Base-by-base conservation (phyloP, 2,113 vertebrate genomes). In the Corvus hawaiiensis region DNA sequence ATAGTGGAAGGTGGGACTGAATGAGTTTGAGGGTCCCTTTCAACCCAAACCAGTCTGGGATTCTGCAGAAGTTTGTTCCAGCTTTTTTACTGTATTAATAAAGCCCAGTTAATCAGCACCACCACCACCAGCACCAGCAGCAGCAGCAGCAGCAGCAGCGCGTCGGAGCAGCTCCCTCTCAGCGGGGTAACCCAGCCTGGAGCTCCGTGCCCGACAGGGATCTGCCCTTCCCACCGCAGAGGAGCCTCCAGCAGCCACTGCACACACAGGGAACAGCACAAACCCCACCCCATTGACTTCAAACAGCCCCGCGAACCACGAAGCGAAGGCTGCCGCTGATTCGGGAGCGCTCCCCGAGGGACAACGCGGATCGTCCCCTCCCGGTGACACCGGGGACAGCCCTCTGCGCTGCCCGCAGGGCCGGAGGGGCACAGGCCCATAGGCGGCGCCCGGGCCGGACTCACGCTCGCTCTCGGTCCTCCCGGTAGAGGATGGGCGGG, bases 401-500 rank as follows among this genome's bases (percentile, higher is more conserved):
- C 16, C 33, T 21, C 13, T 13, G 18, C 39, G 39, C 39, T 41
- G 39, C 39, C 39, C 39, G 39, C 39, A 41, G 39, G 39, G 39
- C 51, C 51, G 16, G 52, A 32, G 52, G 17, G 17, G 28, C 52
- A 10, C 48, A 3, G 58, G 52, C 68, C n/a, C 21, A 24, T 20
- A 41, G 8, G 37, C 58, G 17, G 56, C 3, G 22, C 39, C 74
- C 80, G 7, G 16, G 3, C n/a, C 33, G 24, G 4, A 98, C 99
- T 98, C 98, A 99, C 99, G 98, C 99, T 98, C 99, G 95, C n/a
- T 99, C 97, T 74, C n/a, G 49, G 85, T 99, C 99, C 95, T 99
- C 99, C 9, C 33, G 84, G 97, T 99, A 99, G 24, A 99, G 94
- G 82, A 99, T 96, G 54, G 98, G 97, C 3, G 94, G 94, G 8